These are phyloP conservation scores for Thalpophila matura DNA, from an alignment of 2,888 invertebrate species.

Conservation along the genomic window DNA sequence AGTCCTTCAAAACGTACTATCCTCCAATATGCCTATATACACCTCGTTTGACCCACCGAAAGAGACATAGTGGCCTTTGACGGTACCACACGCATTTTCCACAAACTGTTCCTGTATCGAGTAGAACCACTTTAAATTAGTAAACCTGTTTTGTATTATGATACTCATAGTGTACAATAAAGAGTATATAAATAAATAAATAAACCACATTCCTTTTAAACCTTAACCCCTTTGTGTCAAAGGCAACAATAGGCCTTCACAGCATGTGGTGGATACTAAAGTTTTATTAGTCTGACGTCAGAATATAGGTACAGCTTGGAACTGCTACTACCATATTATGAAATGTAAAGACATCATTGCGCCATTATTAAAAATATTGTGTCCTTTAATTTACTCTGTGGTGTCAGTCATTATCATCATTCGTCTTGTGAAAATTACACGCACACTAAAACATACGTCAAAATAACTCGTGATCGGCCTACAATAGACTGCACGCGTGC, in stretches of 20 bases:
- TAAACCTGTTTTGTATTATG: too few relatives aligned
- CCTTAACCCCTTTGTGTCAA: constrained; percentile 12
- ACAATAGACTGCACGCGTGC: too few relatives aligned
- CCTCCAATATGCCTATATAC: neutral
- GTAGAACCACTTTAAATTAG: neutral
- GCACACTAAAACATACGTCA: too few relatives aligned
- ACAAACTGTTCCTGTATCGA: neutral
- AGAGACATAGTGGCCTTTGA: neutral
- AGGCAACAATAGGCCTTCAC: constrained; percentile 11
- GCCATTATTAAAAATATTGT: neutral
- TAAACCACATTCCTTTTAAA: too few relatives aligned
- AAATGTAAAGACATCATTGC: neutral
- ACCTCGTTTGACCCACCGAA: neutral
- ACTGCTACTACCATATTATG: neutral
- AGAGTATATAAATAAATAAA: too few relatives aligned
- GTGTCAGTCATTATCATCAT: too few relatives aligned
- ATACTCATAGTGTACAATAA: too few relatives aligned
- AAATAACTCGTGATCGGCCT: too few relatives aligned
- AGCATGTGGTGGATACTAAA: neutral
- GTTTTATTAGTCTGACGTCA: neutral
- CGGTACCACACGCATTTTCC: neutral
- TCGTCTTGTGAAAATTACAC: too few relatives aligned
- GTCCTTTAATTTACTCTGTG: too few relatives aligned
- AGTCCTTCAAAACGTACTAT: neutral
- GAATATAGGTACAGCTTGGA: neutral